A percentile compares a stretch with the other conserved stretches of the same genome.
Conservation (phyloP, 2,113 vertebrate species). For the Numenius arquata region DNA sequence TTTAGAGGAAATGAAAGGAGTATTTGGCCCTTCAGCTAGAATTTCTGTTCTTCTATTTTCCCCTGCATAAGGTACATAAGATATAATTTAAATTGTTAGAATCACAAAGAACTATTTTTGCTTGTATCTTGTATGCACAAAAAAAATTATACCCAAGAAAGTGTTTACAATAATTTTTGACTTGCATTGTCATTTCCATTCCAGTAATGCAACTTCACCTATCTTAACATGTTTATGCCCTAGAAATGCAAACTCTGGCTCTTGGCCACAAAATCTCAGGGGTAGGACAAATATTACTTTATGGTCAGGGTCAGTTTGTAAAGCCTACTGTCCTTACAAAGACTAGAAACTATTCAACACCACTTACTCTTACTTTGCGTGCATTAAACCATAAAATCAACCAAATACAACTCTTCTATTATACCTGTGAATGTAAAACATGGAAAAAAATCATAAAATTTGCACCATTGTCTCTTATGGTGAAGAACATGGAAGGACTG, state of each 20-base stretch:
- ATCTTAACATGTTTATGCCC: background rate
- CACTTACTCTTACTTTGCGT: background rate
- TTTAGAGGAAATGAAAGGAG: background rate
- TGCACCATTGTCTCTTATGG: background rate
- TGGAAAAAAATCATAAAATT: background rate
- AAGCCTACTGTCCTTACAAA: background rate
- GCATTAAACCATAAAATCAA: background rate
- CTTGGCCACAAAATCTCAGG: background rate
- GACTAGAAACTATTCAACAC: background rate
- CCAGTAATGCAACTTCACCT: background rate
- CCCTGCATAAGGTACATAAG: background rate
- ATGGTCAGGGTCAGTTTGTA: background rate
- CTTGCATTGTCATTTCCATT: background rate
- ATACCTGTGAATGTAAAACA: background rate
- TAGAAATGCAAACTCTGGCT: background rate
- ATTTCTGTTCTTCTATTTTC: background rate
- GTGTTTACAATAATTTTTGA: background rate
- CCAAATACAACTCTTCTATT: background rate
- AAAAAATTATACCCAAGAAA: background rate
- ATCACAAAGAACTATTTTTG: background rate
- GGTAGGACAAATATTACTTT: background rate
- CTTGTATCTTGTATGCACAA: background rate
- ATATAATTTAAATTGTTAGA: background rate
- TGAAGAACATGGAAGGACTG: background rate
- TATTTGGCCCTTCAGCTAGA: background rate